Percentiles rank a stretch among this genome's conserved stretches.
Evolutionary conservation across 2,113 vertebrate species (phyloP).

Genomic region (Misgurnus mizolepis): DNA sequence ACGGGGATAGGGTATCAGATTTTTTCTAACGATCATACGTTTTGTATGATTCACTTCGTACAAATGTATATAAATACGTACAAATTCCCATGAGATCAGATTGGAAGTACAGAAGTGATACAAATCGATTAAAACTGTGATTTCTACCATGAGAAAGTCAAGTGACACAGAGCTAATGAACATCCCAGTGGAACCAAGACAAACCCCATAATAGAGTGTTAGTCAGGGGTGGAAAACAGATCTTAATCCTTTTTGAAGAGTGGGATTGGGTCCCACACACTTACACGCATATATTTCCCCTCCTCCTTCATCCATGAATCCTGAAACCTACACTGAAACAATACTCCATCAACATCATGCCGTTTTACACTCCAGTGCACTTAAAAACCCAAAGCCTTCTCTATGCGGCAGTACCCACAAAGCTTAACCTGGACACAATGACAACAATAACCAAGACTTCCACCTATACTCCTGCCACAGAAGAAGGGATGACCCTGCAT

Average conservation of each 20-base stretch:
- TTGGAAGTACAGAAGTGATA: no score
- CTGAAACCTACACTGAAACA: conserved; percentile 52
- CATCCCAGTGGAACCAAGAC: background rate
- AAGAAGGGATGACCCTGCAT: conserved; percentile 67
- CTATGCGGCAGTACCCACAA: conserved; percentile 59
- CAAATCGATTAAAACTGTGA: background rate
- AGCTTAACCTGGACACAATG: conserved; percentile 66
- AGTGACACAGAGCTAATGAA: conserved; percentile 27
- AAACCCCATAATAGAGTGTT: conserved; percentile 30
- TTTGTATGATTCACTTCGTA: no score
- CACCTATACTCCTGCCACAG: conserved; percentile 63
- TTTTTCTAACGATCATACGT: no score
- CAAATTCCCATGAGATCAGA: no score
- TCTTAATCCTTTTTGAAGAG: conserved; percentile 34
- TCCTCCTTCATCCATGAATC: conserved; percentile 42
- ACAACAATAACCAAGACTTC: conserved; percentile 60
- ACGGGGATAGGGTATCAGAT: no score
- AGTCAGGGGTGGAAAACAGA: conserved; percentile 20
- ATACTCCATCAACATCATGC: conserved; percentile 66
- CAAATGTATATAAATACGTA: no score
- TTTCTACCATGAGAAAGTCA: conserved; percentile 22
- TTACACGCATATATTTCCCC: conserved; percentile 27
- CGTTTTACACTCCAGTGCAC: conserved; percentile 72
- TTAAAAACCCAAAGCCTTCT: conserved; percentile 67
- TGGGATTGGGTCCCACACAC: background rate